phyloP scores from a whole-genome alignment of 2,888 invertebrate species.

The Sphinx pinastri region DNA sequence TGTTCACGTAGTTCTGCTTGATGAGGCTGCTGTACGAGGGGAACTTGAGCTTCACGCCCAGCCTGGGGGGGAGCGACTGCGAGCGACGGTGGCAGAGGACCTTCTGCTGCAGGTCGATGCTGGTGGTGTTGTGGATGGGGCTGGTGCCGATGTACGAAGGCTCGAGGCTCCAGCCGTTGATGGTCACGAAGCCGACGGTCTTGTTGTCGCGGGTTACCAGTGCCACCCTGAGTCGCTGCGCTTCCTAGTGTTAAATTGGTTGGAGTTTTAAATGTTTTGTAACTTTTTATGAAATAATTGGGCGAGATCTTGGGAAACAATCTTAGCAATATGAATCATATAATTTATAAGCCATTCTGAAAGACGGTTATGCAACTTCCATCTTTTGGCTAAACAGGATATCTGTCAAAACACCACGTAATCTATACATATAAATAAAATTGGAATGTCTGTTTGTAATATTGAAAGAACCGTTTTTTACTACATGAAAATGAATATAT shows the following conservation, averaged over 20 bases:
- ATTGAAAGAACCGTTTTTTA: too few relatives aligned
- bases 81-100: constrained; percentile 85
- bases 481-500: too few relatives aligned
- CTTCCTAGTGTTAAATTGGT: constrained; percentile 62
- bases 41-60: constrained; percentile 91
- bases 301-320: too few relatives aligned
- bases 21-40: constrained; percentile 90
- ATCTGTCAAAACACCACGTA: too few relatives aligned
- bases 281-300: too few relatives aligned
- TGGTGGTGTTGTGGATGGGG: constrained; percentile 85
- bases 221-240: constrained; percentile 84
- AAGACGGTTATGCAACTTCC: too few relatives aligned
- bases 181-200: constrained; percentile 92
- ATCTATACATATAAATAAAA: too few relatives aligned
- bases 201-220: constrained; percentile 85
- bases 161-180: constrained; percentile 94
- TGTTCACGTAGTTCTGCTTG: constrained; percentile 89
- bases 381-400: too few relatives aligned
- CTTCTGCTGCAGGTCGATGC: constrained; percentile 70
- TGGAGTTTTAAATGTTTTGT: too few relatives aligned
- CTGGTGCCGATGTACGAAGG: constrained; percentile 88
- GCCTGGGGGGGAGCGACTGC: constrained; percentile 92
- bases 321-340: too few relatives aligned
- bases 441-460: too few relatives aligned
- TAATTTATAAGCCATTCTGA: too few relatives aligned